A percentile compares a stretch with the other conserved stretches of the same genome.
phyloP scores from a whole-genome alignment of 2,888 invertebrate genomes.

The Salpingus planirostris region DNA sequence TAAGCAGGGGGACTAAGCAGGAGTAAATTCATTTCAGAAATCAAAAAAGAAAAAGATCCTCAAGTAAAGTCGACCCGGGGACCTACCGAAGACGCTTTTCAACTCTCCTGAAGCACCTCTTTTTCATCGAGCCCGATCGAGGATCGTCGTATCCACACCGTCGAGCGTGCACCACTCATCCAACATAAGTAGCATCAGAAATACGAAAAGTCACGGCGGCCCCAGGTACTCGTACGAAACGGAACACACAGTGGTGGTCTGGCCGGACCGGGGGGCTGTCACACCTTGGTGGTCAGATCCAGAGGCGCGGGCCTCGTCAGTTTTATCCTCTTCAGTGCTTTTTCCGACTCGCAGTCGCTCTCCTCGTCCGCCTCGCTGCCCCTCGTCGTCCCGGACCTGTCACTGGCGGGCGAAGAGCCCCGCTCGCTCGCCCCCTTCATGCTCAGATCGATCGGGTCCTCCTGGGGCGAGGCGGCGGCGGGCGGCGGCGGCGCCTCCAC shows the following conservation, averaged over 20 bases:
- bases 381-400: conserved; percentile 30
- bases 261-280: conserved; percentile 28
- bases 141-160: too few species aligned
- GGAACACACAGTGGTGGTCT: conserved; percentile 26
- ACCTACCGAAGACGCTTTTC: too few species aligned
- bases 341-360: conserved; percentile 43
- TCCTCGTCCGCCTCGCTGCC: conserved; percentile 45
- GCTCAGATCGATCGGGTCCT: conserved; percentile 73
- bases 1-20: too few species aligned
- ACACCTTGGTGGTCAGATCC: conserved; percentile 64
- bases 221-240: too few species aligned
- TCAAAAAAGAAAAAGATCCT: too few species aligned
- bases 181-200: neutral
- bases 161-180: too few species aligned
- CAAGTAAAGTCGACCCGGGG: too few species aligned
- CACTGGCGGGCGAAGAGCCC: conserved; percentile 37
- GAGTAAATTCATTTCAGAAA: too few species aligned
- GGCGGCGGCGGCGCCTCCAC: conserved; percentile 32
- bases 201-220: too few species aligned
- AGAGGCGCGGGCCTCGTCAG: conserved; percentile 45
- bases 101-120: too few species aligned
- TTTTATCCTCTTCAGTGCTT: conserved; percentile 40
- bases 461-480: conserved; percentile 46
- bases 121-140: too few species aligned
- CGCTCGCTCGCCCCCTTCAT: conserved; percentile 58